These are phyloP conservation scores for Acanthurus lineatus DNA, from an alignment of 2,797 vertebrate genomes.

Conservation along the genomic window DNA sequence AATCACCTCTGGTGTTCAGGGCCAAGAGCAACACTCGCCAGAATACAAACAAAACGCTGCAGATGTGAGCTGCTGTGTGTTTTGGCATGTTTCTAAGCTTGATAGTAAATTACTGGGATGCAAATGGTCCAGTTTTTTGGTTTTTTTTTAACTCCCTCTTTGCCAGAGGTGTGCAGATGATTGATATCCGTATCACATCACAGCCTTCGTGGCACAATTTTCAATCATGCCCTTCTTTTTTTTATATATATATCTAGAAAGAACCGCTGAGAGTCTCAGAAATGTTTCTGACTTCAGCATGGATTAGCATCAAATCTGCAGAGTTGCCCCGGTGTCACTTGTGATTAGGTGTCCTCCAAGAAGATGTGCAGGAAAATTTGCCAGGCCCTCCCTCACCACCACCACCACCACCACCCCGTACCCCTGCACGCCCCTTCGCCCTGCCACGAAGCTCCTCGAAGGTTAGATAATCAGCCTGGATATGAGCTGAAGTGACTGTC, in stretches of 20 bases:
- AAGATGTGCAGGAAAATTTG: conserved; percentile 71
- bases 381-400: conserved; percentile 49
- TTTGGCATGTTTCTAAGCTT: conserved; percentile 8
- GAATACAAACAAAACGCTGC: background rate
- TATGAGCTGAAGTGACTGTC: conserved; percentile 54
- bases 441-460: conserved; percentile 41
- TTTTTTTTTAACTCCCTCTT: no score
- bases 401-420: no score
- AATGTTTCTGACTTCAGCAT: conserved; percentile 81
- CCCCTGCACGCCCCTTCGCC: conserved; percentile 40
- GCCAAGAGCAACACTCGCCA: background rate
- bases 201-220: conserved; percentile 44
- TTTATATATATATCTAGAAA: conserved; percentile 43
- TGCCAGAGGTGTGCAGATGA: conserved; percentile 32
- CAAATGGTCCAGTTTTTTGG: background rate
- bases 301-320: conserved; percentile 80
- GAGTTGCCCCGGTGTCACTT: conserved; percentile 78
- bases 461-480: conserved; percentile 72
- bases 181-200: conserved; percentile 58
- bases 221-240: conserved; percentile 49
- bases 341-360: conserved; percentile 80
- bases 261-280: conserved; percentile 72
- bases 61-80: conserved; percentile 11
- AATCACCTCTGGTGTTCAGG: no score
- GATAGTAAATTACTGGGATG: background rate